Percentiles rank a stretch among this genome's conserved stretches.
Evolutionary conservation across 2,797 vertebrate species (phyloP).

Genomic region (Channallabes apus): DNA sequence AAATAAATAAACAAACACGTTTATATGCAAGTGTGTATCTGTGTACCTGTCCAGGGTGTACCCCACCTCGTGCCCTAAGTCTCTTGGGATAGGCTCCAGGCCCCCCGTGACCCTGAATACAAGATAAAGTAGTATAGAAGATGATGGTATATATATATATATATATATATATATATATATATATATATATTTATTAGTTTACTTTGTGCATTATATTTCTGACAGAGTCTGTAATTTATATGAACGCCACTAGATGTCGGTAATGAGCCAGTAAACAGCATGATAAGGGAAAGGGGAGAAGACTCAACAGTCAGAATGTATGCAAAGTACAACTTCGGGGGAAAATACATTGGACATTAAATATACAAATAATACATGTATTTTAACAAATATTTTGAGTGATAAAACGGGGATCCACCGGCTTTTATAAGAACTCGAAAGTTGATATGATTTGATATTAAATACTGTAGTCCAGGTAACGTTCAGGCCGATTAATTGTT

Average conservation of each 20-base stretch:
- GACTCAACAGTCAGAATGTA: slow-evolving; percentile 28
- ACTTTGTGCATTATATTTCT: background rate
- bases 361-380: background rate
- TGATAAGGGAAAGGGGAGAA: slow-evolving; percentile 53
- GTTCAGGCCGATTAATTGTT: background rate
- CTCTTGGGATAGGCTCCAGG: too few species aligned
- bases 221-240: slow-evolving; percentile 29
- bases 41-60: too few species aligned
- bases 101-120: too few species aligned
- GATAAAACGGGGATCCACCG: background rate
- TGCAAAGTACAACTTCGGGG: background rate
- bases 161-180: too few species aligned
- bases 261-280: slow-evolving; percentile 45
- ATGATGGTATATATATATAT: too few species aligned
- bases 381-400: background rate
- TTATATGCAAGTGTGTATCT: too few species aligned
- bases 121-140: too few species aligned
- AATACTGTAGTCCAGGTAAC: background rate
- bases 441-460: background rate
- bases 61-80: too few species aligned
- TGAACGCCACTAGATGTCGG: slow-evolving; percentile 66
- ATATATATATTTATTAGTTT: background rate
- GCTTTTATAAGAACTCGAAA: background rate
- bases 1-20: too few species aligned
- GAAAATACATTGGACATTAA: background rate